phyloP scores from a whole-genome alignment of 2,113 vertebrate species.

The Vulpes vulpes region DNA sequence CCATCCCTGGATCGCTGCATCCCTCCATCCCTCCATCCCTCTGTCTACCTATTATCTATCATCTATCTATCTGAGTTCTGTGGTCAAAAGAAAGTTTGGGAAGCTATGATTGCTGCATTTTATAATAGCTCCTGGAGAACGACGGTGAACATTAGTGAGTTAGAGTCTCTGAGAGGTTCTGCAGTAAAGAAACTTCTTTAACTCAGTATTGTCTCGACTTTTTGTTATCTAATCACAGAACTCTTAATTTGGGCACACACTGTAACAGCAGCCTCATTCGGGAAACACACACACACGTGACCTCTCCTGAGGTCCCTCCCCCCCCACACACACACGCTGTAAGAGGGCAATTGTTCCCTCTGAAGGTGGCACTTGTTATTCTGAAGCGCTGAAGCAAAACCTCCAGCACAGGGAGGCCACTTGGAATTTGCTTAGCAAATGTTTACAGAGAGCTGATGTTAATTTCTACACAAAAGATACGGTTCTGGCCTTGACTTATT shows the following conservation, averaged over 20 bases:
- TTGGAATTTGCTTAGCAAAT: conserved; percentile 87
- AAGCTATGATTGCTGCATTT: background rate
- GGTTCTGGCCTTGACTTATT: conserved; percentile 85
- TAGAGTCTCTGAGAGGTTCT: background rate
- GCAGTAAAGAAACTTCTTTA: background rate
- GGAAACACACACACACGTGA: background rate
- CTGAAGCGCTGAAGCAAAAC: background rate
- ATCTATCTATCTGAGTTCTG: background rate
- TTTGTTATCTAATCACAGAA: background rate
- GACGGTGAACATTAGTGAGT: rapidly evolving
- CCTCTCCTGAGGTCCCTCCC: background rate
- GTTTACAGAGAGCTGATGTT: conserved; percentile 85
- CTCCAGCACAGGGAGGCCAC: background rate
- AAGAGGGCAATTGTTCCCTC: background rate
- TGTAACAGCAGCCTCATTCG: conserved; percentile 2
- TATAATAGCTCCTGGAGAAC: background rate
- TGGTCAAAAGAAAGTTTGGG: background rate
- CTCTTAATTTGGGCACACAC: background rate
- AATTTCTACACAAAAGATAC: conserved; percentile 87
- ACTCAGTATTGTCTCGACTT: background rate
- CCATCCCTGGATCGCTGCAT: background rate
- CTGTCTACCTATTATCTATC: too few relatives aligned
- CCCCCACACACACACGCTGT: background rate
- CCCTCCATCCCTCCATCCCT: background rate
- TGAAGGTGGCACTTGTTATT: background rate